Percentiles rank a stretch among this genome's conserved stretches.
Conservation (phyloP, 2,113 vertebrate genomes). For the Oxyura jamaicensis region DNA sequence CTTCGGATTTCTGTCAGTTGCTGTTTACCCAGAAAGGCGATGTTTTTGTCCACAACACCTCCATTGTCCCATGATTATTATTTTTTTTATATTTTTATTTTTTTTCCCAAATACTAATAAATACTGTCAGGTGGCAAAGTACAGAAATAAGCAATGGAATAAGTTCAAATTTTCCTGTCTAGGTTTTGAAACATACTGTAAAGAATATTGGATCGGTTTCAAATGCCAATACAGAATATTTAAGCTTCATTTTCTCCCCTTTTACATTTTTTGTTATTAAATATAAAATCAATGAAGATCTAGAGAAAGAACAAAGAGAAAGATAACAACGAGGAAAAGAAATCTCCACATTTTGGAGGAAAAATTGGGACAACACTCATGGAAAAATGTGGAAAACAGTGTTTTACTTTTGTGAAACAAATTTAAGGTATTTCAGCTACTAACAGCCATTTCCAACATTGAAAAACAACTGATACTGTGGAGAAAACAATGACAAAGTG, state of each 20-base stretch:
- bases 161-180: neutral
- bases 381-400: neutral
- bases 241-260: neutral
- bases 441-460: neutral
- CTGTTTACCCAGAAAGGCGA: neutral
- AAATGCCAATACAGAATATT: neutral
- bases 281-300: neutral
- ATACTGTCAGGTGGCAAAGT: neutral
- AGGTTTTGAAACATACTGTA: neutral
- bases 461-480: neutral
- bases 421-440: neutral
- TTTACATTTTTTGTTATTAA: neutral
- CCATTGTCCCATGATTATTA: neutral
- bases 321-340: neutral
- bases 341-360: neutral
- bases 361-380: neutral
- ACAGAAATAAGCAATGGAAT: neutral
- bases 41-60: neutral
- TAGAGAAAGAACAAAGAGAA: neutral
- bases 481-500: neutral
- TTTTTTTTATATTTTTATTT: too few species aligned
- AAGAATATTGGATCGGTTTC: neutral
- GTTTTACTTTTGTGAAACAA: neutral
- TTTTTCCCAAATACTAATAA: neutral
- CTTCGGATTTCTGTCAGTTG: neutral